These are phyloP conservation scores for Cricetomys ansorgei DNA, from an alignment of 2,113 vertebrate genomes.

Conservation along the genomic window DNA sequence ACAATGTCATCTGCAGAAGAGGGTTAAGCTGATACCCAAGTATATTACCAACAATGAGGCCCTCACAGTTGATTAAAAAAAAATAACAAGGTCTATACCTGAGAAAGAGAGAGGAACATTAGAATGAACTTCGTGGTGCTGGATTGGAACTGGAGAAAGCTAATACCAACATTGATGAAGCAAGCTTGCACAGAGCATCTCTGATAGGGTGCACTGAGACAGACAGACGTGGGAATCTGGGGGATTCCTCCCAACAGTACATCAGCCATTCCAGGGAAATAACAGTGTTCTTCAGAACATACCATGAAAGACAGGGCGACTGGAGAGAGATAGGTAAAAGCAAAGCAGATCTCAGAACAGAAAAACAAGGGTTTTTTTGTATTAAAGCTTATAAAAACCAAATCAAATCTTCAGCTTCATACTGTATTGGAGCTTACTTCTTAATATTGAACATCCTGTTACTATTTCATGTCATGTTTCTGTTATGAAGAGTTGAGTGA, in stretches of 20 bases:
- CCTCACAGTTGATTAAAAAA: neutral
- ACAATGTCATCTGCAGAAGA: neutral
- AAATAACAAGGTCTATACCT: neutral
- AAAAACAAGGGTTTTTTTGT: neutral
- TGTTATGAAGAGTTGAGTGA: neutral
- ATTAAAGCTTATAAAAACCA: neutral
- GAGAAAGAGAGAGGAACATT: neutral
- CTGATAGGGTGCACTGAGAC: neutral
- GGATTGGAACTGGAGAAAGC: neutral
- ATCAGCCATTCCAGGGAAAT: neutral
- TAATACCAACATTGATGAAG: neutral
- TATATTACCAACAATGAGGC: neutral
- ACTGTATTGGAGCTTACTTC: neutral
- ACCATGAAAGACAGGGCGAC: neutral
- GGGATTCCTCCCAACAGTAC: neutral
- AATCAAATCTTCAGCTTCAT: neutral
- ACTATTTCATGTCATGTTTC: neutral
- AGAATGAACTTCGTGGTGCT: neutral
- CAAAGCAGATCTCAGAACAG: neutral
- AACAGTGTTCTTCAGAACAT: neutral
- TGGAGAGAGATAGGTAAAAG: neutral
- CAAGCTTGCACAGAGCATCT: neutral
- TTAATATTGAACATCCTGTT: neutral
- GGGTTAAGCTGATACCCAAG: neutral
- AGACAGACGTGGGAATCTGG: neutral